A percentile compares a stretch with the other conserved stretches of the same genome.
phyloP scores from a whole-genome alignment of 2,888 invertebrate genomes.

The Hypsopygia costalis region DNA sequence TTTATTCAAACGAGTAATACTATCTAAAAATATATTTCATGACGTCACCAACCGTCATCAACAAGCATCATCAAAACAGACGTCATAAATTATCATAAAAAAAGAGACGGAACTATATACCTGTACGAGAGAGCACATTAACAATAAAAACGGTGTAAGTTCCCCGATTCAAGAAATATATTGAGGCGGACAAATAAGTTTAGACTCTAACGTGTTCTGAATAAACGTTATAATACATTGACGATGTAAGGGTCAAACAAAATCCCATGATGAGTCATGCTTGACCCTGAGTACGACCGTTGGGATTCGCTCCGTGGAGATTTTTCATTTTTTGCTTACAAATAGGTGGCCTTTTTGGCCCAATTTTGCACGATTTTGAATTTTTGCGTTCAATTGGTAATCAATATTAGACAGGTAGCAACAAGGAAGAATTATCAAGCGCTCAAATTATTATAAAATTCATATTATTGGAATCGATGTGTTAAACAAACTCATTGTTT shows the following conservation, averaged over 20 bases:
- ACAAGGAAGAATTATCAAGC: too few species aligned
- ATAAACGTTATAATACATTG: too few species aligned
- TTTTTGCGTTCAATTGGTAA: too few species aligned
- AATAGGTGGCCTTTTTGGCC: too few species aligned
- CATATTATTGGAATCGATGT: too few species aligned
- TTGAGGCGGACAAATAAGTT: neutral
- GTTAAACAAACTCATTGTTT: too few species aligned
- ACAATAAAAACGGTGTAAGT: slow-evolving; percentile 7
- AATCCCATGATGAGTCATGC: slow-evolving; percentile 25
- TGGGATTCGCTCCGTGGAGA: slow-evolving; percentile 23
- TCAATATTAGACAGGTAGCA: too few species aligned
- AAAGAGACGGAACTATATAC: slow-evolving; percentile 1
- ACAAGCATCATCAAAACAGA: neutral
- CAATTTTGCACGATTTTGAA: too few species aligned
- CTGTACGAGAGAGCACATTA: slow-evolving; percentile 1
- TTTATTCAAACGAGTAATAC: too few species aligned
- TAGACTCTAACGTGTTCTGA: too few species aligned
- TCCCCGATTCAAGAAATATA: slow-evolving; percentile 5
- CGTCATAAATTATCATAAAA: neutral
- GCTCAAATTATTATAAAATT: too few species aligned
- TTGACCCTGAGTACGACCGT: slow-evolving; percentile 25
- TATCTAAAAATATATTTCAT: neutral
- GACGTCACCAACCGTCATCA: slow-evolving; percentile 5
- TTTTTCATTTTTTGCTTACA: slow-evolving; percentile 7
- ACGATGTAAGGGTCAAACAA: neutral